Evolutionary conservation across 2,888 invertebrate species (phyloP).

Genomic region (Clanis bilineata): DNA sequence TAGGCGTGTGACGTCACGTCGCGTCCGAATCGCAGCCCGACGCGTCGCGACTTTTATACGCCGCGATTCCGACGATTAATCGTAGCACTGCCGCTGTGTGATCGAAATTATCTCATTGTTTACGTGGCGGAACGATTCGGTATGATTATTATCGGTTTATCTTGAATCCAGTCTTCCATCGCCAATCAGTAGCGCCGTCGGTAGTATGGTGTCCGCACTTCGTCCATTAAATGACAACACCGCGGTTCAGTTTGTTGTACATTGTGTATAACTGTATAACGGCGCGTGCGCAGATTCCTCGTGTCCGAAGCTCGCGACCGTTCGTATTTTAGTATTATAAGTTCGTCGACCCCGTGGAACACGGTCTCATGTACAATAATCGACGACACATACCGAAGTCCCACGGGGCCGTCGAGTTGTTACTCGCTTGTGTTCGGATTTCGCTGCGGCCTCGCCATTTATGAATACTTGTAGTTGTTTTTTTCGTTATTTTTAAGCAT

Average conservation of each 20-base stretch:
- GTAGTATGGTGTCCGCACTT: constrained; percentile 49
- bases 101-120: constrained; percentile 49
- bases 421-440: constrained; percentile 12
- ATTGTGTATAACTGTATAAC: constrained; percentile 47
- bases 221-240: constrained; percentile 64
- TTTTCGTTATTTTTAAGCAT: constrained; percentile 22
- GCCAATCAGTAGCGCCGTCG: constrained; percentile 29
- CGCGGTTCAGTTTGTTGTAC: constrained; percentile 60
- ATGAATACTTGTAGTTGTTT: constrained; percentile 25
- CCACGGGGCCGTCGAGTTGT: too few species aligned
- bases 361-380: too few species aligned
- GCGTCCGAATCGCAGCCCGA: background rate
- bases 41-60: background rate
- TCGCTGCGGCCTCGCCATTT: constrained; percentile 19
- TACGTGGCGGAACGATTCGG: constrained; percentile 45
- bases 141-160: constrained; percentile 31
- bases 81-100: constrained; percentile 47
- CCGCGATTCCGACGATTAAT: constrained; percentile 6
- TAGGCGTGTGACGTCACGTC: background rate
- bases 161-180: constrained; percentile 68
- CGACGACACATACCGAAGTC: too few species aligned
- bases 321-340: background rate
- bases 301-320: background rate
- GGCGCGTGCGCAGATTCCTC: constrained; percentile 44
- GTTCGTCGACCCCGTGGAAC: too few species aligned